Conservation (phyloP, 2,113 vertebrate genomes). For the Penelope pileata region DNA sequence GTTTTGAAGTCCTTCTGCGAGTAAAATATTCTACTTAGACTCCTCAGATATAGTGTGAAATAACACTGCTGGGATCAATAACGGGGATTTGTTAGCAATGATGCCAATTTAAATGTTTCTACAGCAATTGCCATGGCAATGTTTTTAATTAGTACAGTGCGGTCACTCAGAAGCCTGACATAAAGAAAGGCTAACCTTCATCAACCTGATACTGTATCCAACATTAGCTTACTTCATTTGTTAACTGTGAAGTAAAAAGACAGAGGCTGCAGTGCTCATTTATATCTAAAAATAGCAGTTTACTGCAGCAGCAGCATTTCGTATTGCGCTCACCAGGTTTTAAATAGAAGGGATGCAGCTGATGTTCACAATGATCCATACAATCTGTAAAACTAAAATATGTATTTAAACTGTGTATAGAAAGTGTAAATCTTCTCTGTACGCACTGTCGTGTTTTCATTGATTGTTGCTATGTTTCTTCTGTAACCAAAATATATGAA, state of each 20-base stretch:
- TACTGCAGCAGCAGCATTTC: background rate
- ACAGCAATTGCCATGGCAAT: conserved; percentile 73
- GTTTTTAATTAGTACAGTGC: conserved; percentile 66
- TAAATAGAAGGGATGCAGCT: background rate
- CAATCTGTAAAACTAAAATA: background rate
- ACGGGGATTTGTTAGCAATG: conserved; percentile 56
- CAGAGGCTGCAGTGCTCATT: background rate
- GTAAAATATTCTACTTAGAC: conserved; percentile 50
- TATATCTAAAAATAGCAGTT: conserved; percentile 15
- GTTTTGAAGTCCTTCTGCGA: conserved; percentile 4
- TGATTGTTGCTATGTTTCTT: background rate
- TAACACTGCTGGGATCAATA: conserved; percentile 53
- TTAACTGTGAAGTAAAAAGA: conserved; percentile 26
- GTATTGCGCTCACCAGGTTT: background rate
- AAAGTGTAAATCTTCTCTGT: background rate
- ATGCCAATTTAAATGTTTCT: conserved; percentile 71
- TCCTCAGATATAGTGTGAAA: conserved; percentile 28
- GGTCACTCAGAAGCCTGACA: conserved; percentile 15
- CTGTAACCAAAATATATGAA: background rate
- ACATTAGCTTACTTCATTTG: conserved; percentile 35
- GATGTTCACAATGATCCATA: background rate
- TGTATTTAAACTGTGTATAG: background rate
- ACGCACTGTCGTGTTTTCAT: background rate
- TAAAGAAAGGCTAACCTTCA: conserved; percentile 31
- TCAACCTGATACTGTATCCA: conserved; percentile 16